A percentile compares a stretch with the other conserved stretches of the same genome.
Evolutionary conservation across 2,888 invertebrate species (phyloP).

Genomic region (Heliconius aoede): DNA sequence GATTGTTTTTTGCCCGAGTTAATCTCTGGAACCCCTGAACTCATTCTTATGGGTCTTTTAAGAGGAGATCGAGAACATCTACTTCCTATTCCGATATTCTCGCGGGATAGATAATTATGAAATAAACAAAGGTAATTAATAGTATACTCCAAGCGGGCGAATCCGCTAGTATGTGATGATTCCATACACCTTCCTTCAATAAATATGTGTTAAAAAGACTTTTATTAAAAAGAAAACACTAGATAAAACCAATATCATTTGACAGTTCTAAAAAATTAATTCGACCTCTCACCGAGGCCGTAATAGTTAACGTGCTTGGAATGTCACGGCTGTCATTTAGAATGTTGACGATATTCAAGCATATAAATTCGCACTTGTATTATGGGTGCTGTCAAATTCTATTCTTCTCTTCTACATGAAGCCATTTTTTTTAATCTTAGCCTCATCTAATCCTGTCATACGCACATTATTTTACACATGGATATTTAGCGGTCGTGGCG

Average conservation of each 20-base stretch:
- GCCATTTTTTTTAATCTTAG: not conserved
- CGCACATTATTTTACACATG: not conserved
- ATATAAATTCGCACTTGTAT: constrained; percentile 25
- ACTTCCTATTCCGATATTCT: no score
- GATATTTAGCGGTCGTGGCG: no score
- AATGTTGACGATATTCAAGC: constrained; percentile 31
- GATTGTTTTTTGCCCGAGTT: no score
- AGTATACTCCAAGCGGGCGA: no score
- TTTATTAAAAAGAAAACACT: not conserved
- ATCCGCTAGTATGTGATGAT: not conserved
- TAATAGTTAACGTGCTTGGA: constrained; percentile 40
- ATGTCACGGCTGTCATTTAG: constrained; percentile 36
- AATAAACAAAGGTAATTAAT: no score
- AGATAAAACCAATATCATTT: constrained; percentile 39
- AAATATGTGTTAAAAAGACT: not conserved
- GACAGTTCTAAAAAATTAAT: constrained; percentile 38
- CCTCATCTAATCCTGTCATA: not conserved
- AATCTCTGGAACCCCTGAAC: no score
- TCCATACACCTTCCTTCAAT: not conserved
- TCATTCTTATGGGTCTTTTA: no score
- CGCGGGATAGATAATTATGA: no score
- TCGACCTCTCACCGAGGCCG: constrained; percentile 42
- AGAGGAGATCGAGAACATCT: no score
- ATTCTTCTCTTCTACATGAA: not conserved
- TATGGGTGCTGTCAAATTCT: not conserved